Evolutionary conservation across 2,113 vertebrate genomes (phyloP), one percentile per base, ranked within the genome.

Genomic region (Cyprinodon brontotheroides): DNA sequence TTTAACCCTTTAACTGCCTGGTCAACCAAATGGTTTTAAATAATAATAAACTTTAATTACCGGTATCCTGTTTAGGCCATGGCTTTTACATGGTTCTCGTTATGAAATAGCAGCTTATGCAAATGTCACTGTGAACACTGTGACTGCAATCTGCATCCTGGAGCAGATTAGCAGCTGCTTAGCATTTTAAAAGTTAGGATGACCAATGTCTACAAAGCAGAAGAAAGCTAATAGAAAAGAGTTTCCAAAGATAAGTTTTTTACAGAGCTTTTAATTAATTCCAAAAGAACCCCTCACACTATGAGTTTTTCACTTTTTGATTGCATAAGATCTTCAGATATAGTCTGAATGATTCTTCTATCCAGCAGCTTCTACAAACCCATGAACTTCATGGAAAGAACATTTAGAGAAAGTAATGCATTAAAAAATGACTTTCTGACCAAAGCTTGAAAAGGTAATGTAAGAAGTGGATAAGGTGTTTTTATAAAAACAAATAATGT

Each of bases 51-150:
- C 8, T 47, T 61, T 71, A 61, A 62, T 62, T 61, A 62, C 29
- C 29, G 29, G 29, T 29, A 29, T 39, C 69, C 61, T 71, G 69
- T 61, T 61, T 13, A 14, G 13, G 59, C 15, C 47, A 14, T 71
- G 69, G 59, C 59, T 71, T 61, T 71, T 61, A 29, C 39, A 41
- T n/a, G 41, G 68, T 40, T n/a, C 53, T 70, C 68, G 43, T 71
- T 61, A 71, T 22, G n/a, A 71, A 71, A 71, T 40, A 59, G 41
- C 41, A 71, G 22, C 22, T 71, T 45, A 47, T 61, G 69, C 59
- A 62, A 61, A 61, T 62, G 7, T 11, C 11, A 37, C 45, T 36
- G 37, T 61, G 14, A 71, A 62, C 45, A 61, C 57, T 37, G 13
- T 62, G 69, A 71, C 59, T 71, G 50, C 37, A n/a, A 50, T 39